These are phyloP conservation scores for Phyllotreta striolata DNA, from an alignment of 2,888 invertebrate species.

Conservation along the genomic window DNA sequence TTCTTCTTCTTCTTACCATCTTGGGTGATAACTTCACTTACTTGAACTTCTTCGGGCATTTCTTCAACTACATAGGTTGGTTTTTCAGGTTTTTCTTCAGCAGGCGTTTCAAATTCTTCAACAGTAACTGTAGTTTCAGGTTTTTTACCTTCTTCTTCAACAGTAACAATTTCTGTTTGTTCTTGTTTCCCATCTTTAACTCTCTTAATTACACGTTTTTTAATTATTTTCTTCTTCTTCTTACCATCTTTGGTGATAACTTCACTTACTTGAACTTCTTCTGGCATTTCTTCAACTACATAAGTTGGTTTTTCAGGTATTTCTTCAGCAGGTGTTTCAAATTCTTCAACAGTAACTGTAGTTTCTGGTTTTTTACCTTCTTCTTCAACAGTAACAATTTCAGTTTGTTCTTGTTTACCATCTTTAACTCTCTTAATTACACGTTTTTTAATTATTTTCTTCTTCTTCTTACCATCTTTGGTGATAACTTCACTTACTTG, in stretches of 20 bases:
- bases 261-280: slow-evolving; percentile 54
- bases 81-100: slow-evolving; percentile 51
- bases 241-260: slow-evolving; percentile 43
- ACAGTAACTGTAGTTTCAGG: slow-evolving; percentile 50
- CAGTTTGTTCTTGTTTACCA: slow-evolving; percentile 28
- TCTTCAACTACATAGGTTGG: slow-evolving; percentile 49
- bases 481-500: slow-evolving; percentile 50
- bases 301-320: slow-evolving; percentile 41
- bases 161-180: slow-evolving; percentile 53
- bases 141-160: slow-evolving; percentile 50
- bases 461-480: slow-evolving; percentile 48
- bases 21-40: slow-evolving; percentile 42
- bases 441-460: slow-evolving; percentile 53
- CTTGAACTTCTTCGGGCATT: slow-evolving; percentile 48
- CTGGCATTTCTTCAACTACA: slow-evolving; percentile 56
- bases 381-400: slow-evolving; percentile 44
- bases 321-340: slow-evolving; percentile 45
- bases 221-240: slow-evolving; percentile 44
- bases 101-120: slow-evolving; percentile 50
- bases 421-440: slow-evolving; percentile 55
- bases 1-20: slow-evolving; percentile 48
- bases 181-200: slow-evolving; percentile 56
- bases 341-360: slow-evolving; percentile 51
- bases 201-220: slow-evolving; percentile 57
- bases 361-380: slow-evolving; percentile 59